Evolutionary conservation across 2,888 invertebrate genomes (phyloP).

Genomic region (Drosophila atripex): DNA sequence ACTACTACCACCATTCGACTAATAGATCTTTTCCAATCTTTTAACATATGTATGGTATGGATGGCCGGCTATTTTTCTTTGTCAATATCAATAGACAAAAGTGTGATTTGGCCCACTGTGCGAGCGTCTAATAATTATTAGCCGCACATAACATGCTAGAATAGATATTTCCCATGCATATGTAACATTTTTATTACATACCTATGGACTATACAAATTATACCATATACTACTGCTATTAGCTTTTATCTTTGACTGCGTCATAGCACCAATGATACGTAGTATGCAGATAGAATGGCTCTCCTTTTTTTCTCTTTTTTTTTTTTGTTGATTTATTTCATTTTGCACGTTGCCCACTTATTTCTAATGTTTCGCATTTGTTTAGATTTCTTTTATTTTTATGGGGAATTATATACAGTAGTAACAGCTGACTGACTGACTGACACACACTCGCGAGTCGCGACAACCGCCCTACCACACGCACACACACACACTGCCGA

Average conservation of each 20-base stretch:
- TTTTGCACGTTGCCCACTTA: not conserved
- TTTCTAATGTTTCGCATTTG: constrained; percentile 6
- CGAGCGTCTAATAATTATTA: constrained; percentile 22
- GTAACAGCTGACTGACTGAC: constrained; percentile 34
- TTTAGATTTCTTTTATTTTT: not conserved
- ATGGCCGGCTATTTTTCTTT: constrained; percentile 17
- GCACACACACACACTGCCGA: constrained; percentile 1
- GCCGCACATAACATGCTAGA: not conserved
- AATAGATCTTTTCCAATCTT: no score
- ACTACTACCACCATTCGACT: no score
- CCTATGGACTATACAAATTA: constrained; percentile 4
- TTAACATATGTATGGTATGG: no score
- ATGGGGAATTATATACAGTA: not conserved
- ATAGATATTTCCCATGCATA: not conserved
- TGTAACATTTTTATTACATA: not conserved
- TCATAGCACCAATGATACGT: no score
- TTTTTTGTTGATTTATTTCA: constrained; percentile 9
- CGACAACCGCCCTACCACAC: not conserved
- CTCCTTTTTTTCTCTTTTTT: not conserved
- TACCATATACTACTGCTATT: constrained; percentile 7
- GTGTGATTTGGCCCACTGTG: constrained; percentile 18
- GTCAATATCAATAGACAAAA: no score
- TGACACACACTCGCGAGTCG: constrained; percentile 1
- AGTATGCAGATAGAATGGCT: no score
- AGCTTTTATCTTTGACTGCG: constrained; percentile 26